Evolutionary conservation across 2,113 vertebrate species (phyloP).

Genomic region (Tretioscincus oriximinensis): DNA sequence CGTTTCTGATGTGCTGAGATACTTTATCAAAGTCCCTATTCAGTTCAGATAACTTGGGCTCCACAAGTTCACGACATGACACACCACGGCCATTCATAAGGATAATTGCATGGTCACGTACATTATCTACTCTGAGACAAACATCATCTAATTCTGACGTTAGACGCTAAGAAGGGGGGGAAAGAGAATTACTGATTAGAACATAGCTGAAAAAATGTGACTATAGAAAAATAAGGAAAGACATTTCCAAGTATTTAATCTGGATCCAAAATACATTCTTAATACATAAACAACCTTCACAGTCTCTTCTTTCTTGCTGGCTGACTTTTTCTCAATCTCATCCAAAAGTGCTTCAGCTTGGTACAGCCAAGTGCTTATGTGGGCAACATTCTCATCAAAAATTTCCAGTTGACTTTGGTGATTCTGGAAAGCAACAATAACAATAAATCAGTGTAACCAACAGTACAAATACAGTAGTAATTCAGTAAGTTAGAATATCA

Average conservation of each 20-base stretch:
- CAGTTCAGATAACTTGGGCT: constrained; percentile 90
- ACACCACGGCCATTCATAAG: constrained; percentile 88
- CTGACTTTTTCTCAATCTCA: constrained; percentile 87
- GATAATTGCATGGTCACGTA: constrained; percentile 86
- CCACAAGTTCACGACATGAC: constrained; percentile 85
- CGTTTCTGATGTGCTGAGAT: constrained; percentile 89
- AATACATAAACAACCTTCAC: constrained; percentile 78
- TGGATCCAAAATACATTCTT: constrained; percentile 1
- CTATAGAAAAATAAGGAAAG: constrained; percentile 21
- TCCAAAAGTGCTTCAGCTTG: constrained; percentile 94
- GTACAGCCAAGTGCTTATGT: constrained; percentile 98
- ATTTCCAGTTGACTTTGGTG: constrained; percentile 94
- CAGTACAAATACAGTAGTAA: background rate
- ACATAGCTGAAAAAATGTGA: background rate
- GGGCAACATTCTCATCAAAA: constrained; percentile 94
- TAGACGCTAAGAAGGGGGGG: constrained; percentile 74
- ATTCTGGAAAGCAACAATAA: constrained; percentile 71
- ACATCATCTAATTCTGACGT: constrained; percentile 86
- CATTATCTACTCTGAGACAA: constrained; percentile 83
- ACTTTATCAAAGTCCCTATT: constrained; percentile 95
- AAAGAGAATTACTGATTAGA: constrained; percentile 23
- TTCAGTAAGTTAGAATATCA: too few relatives aligned
- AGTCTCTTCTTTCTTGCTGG: constrained; percentile 82
- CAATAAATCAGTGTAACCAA: constrained; percentile 8
- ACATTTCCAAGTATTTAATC: background rate